phyloP scores from a whole-genome alignment of 2,113 vertebrate species.

The Nymphicus hollandicus region DNA sequence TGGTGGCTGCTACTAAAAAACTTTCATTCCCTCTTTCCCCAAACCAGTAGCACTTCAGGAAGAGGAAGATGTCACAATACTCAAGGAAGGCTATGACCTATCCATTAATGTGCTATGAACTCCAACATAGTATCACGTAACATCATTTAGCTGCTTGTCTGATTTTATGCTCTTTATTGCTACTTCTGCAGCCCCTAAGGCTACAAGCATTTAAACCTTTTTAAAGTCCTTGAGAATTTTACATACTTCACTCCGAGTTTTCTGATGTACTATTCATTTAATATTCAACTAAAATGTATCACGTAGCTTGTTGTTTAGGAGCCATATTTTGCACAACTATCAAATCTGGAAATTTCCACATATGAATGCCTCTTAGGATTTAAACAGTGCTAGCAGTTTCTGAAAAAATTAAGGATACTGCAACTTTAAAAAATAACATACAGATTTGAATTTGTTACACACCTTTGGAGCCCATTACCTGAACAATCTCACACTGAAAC shows the following conservation, averaged over 20 bases:
- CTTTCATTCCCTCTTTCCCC: neutral
- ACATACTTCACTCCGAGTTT: neutral
- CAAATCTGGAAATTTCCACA: neutral
- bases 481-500: constrained; percentile 47
- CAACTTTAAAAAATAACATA: constrained; percentile 73
- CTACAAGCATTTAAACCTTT: neutral
- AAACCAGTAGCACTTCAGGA: neutral
- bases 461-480: constrained; percentile 27
- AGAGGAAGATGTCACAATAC: neutral
- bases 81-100: neutral
- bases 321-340: neutral
- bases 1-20: neutral
- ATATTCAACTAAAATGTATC: neutral
- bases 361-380: neutral
- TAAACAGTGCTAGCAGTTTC: neutral
- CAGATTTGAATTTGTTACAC: constrained; percentile 31
- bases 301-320: neutral
- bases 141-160: neutral
- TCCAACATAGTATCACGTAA: neutral
- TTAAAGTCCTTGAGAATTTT: neutral
- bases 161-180: neutral
- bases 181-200: neutral
- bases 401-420: constrained; percentile 66
- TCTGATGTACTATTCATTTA: neutral
- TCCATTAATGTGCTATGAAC: neutral